phyloP scores from a whole-genome alignment of 2,113 vertebrate genomes.

The Syngnathus typhle region DNA sequence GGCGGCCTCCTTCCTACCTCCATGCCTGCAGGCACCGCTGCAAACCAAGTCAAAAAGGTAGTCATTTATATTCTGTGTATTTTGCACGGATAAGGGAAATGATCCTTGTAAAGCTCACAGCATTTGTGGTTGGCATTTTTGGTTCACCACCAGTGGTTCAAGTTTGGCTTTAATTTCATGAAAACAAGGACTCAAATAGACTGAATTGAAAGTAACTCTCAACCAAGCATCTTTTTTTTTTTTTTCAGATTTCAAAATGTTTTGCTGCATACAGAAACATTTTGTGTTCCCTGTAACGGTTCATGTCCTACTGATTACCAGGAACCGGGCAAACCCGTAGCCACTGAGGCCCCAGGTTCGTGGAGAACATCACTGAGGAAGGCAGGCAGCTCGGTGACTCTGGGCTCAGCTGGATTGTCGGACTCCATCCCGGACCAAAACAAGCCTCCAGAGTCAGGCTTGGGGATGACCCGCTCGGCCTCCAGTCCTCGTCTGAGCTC shows the following conservation, averaged over 20 bases:
- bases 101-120: no score
- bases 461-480: slow-evolving; percentile 72
- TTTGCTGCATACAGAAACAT: no score
- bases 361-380: slow-evolving; percentile 76
- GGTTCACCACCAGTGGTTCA: no score
- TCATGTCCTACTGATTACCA: slow-evolving; percentile 19
- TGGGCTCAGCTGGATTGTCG: slow-evolving; percentile 60
- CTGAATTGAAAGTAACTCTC: no score
- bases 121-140: no score
- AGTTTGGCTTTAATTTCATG: no score
- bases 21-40: slow-evolving; percentile 45
- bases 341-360: slow-evolving; percentile 65
- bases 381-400: slow-evolving; percentile 69
- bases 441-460: slow-evolving; percentile 41
- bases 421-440: slow-evolving; percentile 58
- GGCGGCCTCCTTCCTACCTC: slow-evolving; percentile 60
- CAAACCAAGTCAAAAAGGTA: slow-evolving; percentile 70
- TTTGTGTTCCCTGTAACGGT: no score
- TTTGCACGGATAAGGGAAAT: no score
- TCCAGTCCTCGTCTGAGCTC: slow-evolving; percentile 76
- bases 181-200: no score
- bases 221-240: no score
- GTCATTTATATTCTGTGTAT: not conserved
- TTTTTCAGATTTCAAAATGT: no score
- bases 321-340: slow-evolving; percentile 53